Percentiles rank a stretch among this genome's conserved stretches.
Conservation (phyloP, 2,888 invertebrate species). For the Agonum fuliginosum region DNA sequence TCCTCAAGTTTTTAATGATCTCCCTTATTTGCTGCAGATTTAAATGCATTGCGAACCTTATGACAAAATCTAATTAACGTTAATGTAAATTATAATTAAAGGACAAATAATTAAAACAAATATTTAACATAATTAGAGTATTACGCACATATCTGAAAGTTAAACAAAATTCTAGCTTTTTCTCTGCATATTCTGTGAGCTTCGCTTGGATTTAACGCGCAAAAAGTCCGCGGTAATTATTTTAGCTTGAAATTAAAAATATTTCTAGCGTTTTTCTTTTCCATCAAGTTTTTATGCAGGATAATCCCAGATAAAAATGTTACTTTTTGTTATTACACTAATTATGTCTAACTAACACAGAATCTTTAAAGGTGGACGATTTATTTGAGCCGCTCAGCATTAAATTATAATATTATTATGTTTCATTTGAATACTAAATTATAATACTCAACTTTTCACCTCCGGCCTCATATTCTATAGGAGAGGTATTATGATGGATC, state of each 20-base stretch:
- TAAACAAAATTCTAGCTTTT: slow-evolving; percentile 9
- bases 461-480: no score
- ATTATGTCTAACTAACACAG: slow-evolving; percentile 41
- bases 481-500: no score
- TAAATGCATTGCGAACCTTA: no score
- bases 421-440: no score
- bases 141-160: slow-evolving; percentile 16
- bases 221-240: slow-evolving; percentile 27
- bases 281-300: slow-evolving; percentile 19
- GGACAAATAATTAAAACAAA: slow-evolving; percentile 29
- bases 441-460: no score
- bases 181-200: slow-evolving; percentile 4
- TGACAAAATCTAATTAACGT: no score
- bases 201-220: slow-evolving; percentile 4
- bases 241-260: slow-evolving; percentile 38
- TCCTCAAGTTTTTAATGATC: not conserved
- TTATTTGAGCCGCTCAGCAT: not conserved
- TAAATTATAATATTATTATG: no score
- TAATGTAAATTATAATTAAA: slow-evolving; percentile 4
- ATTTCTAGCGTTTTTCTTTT: slow-evolving; percentile 16
- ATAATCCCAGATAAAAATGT: slow-evolving; percentile 24
- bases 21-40: no score
- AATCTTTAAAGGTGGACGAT: not conserved
- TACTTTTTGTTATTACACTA: slow-evolving; percentile 41
- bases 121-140: slow-evolving; percentile 21